These are phyloP conservation scores for Amblyraja radiata DNA, from an alignment of 2,797 vertebrate genomes.

Conservation along the genomic window DNA sequence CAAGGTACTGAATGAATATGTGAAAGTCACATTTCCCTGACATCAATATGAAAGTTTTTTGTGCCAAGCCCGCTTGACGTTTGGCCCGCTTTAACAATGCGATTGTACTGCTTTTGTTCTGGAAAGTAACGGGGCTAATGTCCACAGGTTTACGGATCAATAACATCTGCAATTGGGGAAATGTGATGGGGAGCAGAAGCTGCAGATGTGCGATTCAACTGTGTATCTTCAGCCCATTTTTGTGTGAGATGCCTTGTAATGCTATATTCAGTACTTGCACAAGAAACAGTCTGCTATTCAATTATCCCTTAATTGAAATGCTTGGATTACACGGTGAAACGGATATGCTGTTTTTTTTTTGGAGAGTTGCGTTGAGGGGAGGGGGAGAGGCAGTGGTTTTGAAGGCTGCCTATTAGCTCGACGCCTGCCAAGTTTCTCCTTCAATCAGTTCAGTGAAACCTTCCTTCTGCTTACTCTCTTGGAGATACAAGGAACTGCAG, in stretches of 20 bases:
- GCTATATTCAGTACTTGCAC: conserved; percentile 7
- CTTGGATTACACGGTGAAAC: conserved; percentile 33
- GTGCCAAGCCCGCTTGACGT: neutral
- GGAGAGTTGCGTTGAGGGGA: too few species aligned
- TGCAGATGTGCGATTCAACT: conserved; percentile 18
- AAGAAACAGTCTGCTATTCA: conserved; percentile 26
- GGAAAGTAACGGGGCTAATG: neutral
- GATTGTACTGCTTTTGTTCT: neutral
- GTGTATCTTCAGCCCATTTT: conserved; percentile 25
- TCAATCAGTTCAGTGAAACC: neutral
- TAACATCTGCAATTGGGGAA: neutral
- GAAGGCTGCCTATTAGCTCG: neutral
- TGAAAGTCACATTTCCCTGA: neutral
- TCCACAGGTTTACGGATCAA: neutral
- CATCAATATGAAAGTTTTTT: neutral
- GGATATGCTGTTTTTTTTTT: conserved; percentile 21
- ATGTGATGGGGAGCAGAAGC: neutral
- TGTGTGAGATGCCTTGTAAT: neutral
- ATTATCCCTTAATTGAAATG: conserved; percentile 30
- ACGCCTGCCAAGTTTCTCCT: neutral
- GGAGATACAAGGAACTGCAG: too few species aligned
- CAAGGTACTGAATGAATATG: neutral
- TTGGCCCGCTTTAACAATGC: neutral
- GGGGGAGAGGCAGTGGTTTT: neutral
- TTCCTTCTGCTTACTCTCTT: too few species aligned